Evolutionary conservation across 2,888 invertebrate species (phyloP), one percentile per base, ranked within the genome.

Genomic region (Andrena trimmerana): DNA sequence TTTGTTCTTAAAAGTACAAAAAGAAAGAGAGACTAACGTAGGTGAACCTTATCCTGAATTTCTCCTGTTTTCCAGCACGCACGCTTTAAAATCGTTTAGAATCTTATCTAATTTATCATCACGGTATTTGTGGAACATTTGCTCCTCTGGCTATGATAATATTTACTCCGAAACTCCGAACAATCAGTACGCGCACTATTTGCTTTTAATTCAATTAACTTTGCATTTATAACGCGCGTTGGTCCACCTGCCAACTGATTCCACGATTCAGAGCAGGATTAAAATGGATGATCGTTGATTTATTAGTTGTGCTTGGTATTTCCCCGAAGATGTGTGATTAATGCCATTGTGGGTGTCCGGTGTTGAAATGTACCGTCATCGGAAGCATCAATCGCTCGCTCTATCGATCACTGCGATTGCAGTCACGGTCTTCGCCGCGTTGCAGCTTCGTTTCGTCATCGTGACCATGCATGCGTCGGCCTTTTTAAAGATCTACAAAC

Each of bases 381-480:
- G 63, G 24, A 63, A 31, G 62, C 42, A 54, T 42, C 24, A 57
- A 42, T 57, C 36, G 42, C 31, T 48, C 20, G 24, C 24, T 24
- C 5, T 33, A 20, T 57, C 36, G 66, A 27, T 10, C n/a, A 16
- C 16, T 2, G 7, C 16, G 42, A n/a, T 42, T 20, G 24, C 5
- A 42, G 2, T 10, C 48, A 24, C 31, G 63, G 24, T 33, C 20
- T 65, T 10, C 20, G 50, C 10, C 24, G 42, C n/a, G 50, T 71
- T 62, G 54, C 59, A 33, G 52, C 27, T 33, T 10, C 48, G 27
- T 68, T 33, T 69, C 67, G 66, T 82, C 79, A 50, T 74, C 65
- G 70, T 29, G 29, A 62, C 7, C 68, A 31, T 60, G 62, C 79
- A 42, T 67, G 60, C 48, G 50, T 52, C 36, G 33, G 54, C 60